phyloP scores from a whole-genome alignment of 2,797 vertebrate genomes.

The Apogon hyalosoma region DNA sequence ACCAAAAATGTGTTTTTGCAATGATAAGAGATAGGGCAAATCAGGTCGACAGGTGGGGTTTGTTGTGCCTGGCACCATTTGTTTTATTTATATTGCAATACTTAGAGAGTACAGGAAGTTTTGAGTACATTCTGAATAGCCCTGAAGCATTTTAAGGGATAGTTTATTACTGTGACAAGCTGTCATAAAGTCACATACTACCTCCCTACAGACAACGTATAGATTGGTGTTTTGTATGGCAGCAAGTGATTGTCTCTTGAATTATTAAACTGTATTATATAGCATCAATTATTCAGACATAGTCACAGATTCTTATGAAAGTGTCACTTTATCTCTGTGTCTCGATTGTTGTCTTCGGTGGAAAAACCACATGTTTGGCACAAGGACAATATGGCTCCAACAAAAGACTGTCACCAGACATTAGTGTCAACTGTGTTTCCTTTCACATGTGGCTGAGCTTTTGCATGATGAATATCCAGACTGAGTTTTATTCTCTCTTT shows the following conservation, averaged over 20 bases:
- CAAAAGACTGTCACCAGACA: constrained; percentile 23
- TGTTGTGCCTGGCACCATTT: too few relatives aligned
- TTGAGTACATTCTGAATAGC: constrained; percentile 32
- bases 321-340: constrained; percentile 47
- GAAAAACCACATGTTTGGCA: constrained; percentile 53
- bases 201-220: background rate
- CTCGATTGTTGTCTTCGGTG: constrained; percentile 34
- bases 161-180: constrained; percentile 1
- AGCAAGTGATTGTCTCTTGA: constrained; percentile 10
- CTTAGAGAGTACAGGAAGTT: constrained; percentile 76
- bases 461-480: background rate
- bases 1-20: too few relatives aligned
- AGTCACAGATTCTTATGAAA: constrained; percentile 40
- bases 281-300: constrained; percentile 50
- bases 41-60: too few relatives aligned
- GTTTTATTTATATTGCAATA: constrained; percentile 44
- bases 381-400: constrained; percentile 27
- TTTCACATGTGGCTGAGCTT: constrained; percentile 5
- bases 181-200: background rate
- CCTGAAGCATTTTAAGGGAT: constrained; percentile 26
- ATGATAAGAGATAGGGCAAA: too few relatives aligned
- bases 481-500: background rate
- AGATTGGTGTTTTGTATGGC: constrained; percentile 9
- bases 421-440: constrained; percentile 21
- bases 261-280: constrained; percentile 14